Evolutionary conservation across 2,888 invertebrate genomes (phyloP).

Genomic region (Ochropacha duplaris): DNA sequence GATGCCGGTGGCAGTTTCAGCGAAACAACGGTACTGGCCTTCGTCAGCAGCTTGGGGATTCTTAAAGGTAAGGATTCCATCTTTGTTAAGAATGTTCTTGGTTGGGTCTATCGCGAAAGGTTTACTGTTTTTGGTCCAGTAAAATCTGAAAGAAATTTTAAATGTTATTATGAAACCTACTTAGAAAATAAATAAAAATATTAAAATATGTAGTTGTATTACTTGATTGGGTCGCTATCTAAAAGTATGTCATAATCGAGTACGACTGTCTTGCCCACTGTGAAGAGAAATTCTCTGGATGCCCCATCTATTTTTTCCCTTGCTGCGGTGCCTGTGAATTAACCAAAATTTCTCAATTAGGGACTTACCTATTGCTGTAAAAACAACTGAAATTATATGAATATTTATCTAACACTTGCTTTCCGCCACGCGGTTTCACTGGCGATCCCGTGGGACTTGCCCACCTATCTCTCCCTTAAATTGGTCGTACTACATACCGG

Average conservation of each 20-base stretch:
- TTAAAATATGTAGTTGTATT: conserved; percentile 17
- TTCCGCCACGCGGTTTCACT: too few relatives aligned
- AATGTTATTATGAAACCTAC: too few relatives aligned
- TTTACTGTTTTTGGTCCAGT: conserved; percentile 58
- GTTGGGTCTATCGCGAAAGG: conserved; percentile 33
- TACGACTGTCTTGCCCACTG: conserved; percentile 35
- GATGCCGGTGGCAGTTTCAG: conserved; percentile 45
- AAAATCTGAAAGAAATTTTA: conserved; percentile 45
- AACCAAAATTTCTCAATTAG: too few relatives aligned
- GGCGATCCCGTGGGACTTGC: too few relatives aligned
- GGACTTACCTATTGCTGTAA: too few relatives aligned
- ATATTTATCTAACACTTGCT: too few relatives aligned
- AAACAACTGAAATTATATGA: too few relatives aligned
- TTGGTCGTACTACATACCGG: too few relatives aligned
- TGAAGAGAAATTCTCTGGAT: conserved; percentile 49
- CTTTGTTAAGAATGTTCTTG: conserved; percentile 35
- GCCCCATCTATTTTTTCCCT: conserved; percentile 47
- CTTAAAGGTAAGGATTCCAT: conserved; percentile 52
- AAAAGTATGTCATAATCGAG: conserved; percentile 51
- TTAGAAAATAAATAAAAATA: too few relatives aligned
- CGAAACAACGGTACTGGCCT: conserved; percentile 61
- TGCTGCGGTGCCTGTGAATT: conserved; percentile 27
- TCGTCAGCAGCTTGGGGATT: conserved; percentile 50
- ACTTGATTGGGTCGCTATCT: conserved; percentile 43
- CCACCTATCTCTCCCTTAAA: too few relatives aligned